These are phyloP conservation scores for Rhincodon typus DNA, from an alignment of 2,797 vertebrate genomes.

Conservation along the genomic window DNA sequence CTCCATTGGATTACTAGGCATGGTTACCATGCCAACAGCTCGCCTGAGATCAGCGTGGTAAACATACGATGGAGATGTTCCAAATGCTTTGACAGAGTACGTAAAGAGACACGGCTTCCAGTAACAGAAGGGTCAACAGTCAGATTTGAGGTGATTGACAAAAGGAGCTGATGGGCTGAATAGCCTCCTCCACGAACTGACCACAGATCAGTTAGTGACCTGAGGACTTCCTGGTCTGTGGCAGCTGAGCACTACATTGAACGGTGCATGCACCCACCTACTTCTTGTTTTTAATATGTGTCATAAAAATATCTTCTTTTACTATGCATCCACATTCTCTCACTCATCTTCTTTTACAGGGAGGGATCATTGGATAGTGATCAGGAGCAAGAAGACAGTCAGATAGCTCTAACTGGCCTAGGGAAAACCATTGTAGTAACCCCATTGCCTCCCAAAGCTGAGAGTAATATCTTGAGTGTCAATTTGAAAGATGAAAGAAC, in stretches of 20 bases:
- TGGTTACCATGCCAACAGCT: not conserved
- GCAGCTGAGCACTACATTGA: not conserved
- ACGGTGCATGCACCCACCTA: not conserved
- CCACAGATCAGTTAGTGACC: not conserved
- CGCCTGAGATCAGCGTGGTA: not conserved
- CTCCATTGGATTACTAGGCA: not conserved
- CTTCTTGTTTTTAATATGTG: not conserved
- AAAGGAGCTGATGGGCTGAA: not conserved
- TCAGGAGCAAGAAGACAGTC: too few species aligned
- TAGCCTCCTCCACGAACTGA: not conserved
- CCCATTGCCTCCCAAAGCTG: not conserved
- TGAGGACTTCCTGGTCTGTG: not conserved
- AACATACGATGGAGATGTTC: not conserved
- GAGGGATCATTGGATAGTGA: not conserved
- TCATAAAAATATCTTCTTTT: not conserved
- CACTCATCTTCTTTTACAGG: not conserved
- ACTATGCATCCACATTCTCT: not conserved
- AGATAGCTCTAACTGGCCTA: too few species aligned
- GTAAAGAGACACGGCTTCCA: not conserved
- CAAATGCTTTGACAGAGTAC: not conserved
- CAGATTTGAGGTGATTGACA: not conserved
- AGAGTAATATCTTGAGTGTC: not conserved
- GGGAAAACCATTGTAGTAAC: not conserved
- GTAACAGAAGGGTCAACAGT: not conserved
- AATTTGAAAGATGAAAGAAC: not conserved